Evolutionary conservation across 2,888 invertebrate genomes (phyloP).

Genomic region (Leptinotarsa tumamoca): DNA sequence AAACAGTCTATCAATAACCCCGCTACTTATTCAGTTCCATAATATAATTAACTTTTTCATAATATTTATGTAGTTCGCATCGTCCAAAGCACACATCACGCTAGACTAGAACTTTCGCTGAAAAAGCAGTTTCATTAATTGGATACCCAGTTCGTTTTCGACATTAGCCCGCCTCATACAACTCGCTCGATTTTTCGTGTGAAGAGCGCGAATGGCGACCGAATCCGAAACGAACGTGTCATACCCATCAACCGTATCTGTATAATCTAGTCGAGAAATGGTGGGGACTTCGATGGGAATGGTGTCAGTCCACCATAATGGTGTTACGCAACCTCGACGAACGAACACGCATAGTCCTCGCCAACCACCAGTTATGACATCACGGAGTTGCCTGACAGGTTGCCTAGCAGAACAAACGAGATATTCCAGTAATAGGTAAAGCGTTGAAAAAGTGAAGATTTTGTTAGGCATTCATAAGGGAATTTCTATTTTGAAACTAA

Average conservation of each 20-base stretch:
- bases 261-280: constrained; percentile 7
- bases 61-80: too few species aligned
- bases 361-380: constrained; percentile 39
- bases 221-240: background rate
- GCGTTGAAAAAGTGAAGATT: background rate
- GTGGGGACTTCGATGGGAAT: constrained; percentile 56
- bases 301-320: constrained; percentile 50
- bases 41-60: too few species aligned
- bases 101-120: background rate
- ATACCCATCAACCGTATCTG: constrained; percentile 4
- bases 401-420: constrained; percentile 16
- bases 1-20: too few species aligned
- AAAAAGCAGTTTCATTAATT: background rate
- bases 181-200: background rate
- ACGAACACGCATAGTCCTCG: constrained; percentile 33
- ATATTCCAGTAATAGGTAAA: background rate
- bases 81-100: background rate
- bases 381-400: constrained; percentile 27
- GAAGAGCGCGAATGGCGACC: constrained; percentile 9
- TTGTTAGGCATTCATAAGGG: background rate
- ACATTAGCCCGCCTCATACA: background rate
- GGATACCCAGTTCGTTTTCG: background rate
- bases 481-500: too few species aligned
- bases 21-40: too few species aligned
- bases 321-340: constrained; percentile 53